Conservation (phyloP, 2,113 vertebrate genomes). For the Ibidorhyncha struthersii region DNA sequence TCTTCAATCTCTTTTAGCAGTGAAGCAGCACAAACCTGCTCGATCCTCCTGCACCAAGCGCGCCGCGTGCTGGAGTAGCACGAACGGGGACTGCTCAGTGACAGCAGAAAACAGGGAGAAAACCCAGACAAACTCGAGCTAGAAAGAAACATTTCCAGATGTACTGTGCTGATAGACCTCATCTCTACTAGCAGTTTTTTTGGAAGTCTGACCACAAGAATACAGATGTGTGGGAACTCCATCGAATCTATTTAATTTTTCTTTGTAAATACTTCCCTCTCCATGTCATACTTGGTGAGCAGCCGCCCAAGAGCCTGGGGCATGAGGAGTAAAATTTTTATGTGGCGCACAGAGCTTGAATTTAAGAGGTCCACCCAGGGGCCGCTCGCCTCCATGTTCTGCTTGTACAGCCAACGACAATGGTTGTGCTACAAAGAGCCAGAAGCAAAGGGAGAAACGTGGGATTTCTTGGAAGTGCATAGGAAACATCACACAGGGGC, state of each 20-base stretch:
- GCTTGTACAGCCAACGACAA: not conserved
- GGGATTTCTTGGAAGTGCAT: not conserved
- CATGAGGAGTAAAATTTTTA: not conserved
- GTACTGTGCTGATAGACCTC: conserved; percentile 2
- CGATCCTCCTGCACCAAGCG: not conserved
- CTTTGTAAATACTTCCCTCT: not conserved
- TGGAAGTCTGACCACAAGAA: conserved; percentile 24
- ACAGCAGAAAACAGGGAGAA: conserved; percentile 7
- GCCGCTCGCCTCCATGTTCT: not conserved
- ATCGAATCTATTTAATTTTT: not conserved
- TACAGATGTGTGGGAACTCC: conserved; percentile 12
- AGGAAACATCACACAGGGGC: not conserved
- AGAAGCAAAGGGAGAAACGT: not conserved
- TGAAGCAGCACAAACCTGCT: conserved; percentile 31
- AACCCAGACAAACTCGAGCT: not conserved
- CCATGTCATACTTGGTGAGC: not conserved
- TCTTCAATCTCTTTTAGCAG: not conserved
- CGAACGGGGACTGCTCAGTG: not conserved
- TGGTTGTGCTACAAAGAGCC: not conserved
- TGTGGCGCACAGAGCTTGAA: not conserved
- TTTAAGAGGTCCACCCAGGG: not conserved
- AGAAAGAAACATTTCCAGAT: conserved; percentile 47
- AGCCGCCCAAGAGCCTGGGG: not conserved
- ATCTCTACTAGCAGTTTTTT: not conserved
- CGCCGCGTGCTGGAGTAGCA: not conserved